Evolutionary conservation across 2,113 vertebrate genomes (phyloP), one percentile per base, ranked within the genome.

Genomic region (Myodes glareolus): DNA sequence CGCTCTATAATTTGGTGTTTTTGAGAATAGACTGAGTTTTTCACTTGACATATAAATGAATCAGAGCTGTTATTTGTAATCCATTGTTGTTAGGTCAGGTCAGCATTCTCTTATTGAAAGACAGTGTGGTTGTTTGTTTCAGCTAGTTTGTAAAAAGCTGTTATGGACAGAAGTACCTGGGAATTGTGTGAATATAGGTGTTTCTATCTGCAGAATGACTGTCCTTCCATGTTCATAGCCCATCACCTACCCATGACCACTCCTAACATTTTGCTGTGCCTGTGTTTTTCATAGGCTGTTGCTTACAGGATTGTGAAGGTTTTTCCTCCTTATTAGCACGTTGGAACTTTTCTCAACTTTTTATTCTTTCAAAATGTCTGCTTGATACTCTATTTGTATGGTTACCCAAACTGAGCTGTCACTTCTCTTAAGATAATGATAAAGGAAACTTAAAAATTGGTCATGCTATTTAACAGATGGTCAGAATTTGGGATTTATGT

Each of bases 361-460:
- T 58, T 93, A 33, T 86, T 92, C 65, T 92, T 94, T 39, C 67
- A 85, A 25, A 58, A 77, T 76, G 39, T 86, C 27, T 90, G 47
- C 70, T 92, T 81, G 55, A 47, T 92, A 85, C 17, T 91, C 21
- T 7, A 70, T 81, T 93, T 78, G 76, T 90, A 45, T 36, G n/a
- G 33, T 77, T 72, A 58, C 67, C 16, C 45, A 55, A 68, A 77
- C n/a, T 73, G 10, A 93, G 14, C 90, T 25, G 1, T 86, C 76
- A 68, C 5, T 80, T 31, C 58, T 95, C 45, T 19, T 61, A 61
- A 89, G 61, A 73, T 50, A 61, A 47, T 82, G 68, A 72, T 63
- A 84, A 88, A 47, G 84, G 63, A 97, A 55, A 92, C 50, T 92
- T 92, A 93, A 87, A 78, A 55, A 50, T 96, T 7, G 86, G 39